Conservation (phyloP, 2,888 invertebrate species). For the Brachyptera putata region DNA sequence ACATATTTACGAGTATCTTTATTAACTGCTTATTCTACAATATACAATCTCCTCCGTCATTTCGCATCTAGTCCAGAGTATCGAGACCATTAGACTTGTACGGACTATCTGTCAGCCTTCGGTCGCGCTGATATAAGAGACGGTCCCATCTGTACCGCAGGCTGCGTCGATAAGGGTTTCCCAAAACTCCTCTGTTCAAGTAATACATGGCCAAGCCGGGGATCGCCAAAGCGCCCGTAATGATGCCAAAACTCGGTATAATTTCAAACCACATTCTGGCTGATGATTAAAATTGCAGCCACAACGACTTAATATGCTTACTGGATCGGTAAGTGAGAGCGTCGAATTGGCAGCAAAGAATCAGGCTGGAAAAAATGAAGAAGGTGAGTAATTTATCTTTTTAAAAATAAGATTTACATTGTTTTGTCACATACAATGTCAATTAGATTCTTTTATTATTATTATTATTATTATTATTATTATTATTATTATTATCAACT, state of each 20-base stretch:
- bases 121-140: constrained; percentile 57
- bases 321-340: neutral
- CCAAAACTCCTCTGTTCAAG: constrained; percentile 55
- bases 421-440: too few species aligned
- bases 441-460: too few species aligned
- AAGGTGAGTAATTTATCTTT: too few species aligned
- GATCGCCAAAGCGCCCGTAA: constrained; percentile 54
- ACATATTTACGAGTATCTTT: too few species aligned
- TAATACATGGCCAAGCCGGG: constrained; percentile 61
- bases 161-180: constrained; percentile 50
- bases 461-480: too few species aligned
- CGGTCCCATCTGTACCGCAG: constrained; percentile 52
- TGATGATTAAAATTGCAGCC: neutral
- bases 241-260: constrained; percentile 58
- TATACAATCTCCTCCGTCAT: too few species aligned
- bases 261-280: constrained; percentile 80
- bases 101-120: constrained; percentile 56
- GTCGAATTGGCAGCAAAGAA: neutral
- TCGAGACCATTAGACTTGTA: constrained; percentile 51
- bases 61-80: neutral
- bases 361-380: too few species aligned
- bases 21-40: too few species aligned
- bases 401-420: too few species aligned
- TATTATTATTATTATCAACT: too few species aligned
- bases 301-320: neutral